Percentiles rank a stretch among this genome's conserved stretches.
Evolutionary conservation across 2,113 vertebrate genomes (phyloP).

Genomic region (Upupa epops): DNA sequence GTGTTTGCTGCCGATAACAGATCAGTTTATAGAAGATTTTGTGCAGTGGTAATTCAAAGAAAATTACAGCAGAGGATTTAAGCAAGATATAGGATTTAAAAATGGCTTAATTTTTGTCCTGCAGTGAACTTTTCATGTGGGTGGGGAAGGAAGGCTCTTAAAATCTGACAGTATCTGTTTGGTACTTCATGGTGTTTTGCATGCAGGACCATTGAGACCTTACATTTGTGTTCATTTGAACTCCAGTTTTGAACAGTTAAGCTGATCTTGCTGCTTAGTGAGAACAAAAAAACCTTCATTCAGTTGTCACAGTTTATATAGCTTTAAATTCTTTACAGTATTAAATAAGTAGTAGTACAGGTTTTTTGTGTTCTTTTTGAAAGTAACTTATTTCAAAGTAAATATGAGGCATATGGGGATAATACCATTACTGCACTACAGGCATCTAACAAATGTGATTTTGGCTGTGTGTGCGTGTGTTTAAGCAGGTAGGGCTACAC

Average conservation of each 20-base stretch:
- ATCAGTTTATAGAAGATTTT: not conserved
- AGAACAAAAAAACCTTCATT: not conserved
- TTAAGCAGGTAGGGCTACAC: not conserved
- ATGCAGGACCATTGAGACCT: not conserved
- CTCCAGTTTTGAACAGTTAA: not conserved
- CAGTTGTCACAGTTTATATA: not conserved
- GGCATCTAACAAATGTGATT: not conserved
- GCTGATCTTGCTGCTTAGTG: not conserved
- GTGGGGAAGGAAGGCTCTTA: not conserved
- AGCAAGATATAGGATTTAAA: not conserved
- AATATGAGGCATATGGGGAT: not conserved
- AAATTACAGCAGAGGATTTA: too few species aligned
- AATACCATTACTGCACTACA: not conserved
- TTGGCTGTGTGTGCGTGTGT: not conserved
- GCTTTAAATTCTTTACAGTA: not conserved
- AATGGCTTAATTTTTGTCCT: not conserved
- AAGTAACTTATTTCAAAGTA: not conserved
- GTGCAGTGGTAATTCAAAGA: not conserved
- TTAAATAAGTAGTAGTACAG: not conserved
- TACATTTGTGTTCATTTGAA: not conserved
- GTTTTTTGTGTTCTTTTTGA: not conserved
- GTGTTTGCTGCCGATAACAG: not conserved
- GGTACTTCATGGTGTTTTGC: not conserved
- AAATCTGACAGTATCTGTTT: not conserved
- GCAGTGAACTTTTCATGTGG: not conserved